A percentile compares a stretch with the other conserved stretches of the same genome.
Evolutionary conservation across 2,113 vertebrate species (phyloP).

Genomic region (Cynocephalus volans): DNA sequence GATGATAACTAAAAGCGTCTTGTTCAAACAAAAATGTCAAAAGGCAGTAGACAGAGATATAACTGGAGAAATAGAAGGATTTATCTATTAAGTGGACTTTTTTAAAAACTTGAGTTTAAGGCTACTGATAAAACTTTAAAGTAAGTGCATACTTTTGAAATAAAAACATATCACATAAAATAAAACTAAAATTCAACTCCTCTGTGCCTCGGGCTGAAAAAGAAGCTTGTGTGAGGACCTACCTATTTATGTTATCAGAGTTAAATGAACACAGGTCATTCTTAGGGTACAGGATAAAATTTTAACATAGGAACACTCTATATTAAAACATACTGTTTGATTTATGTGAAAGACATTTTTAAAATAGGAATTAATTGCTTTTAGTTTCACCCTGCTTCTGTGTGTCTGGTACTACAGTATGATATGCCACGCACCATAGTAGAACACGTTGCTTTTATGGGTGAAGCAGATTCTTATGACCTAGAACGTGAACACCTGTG

Average conservation of each 20-base stretch:
- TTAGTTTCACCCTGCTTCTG: not conserved
- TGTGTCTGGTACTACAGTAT: not conserved
- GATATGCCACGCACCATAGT: accelerated
- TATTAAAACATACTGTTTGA: not conserved
- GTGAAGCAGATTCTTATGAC: not conserved
- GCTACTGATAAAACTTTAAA: conserved; percentile 2
- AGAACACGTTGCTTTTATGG: not conserved
- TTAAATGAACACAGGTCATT: not conserved
- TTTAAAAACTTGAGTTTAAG: not conserved
- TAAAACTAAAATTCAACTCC: not conserved
- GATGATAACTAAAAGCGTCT: not conserved
- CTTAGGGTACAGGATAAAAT: not conserved
- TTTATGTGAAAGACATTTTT: not conserved
- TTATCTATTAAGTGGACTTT: not conserved
- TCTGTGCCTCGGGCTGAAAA: not conserved
- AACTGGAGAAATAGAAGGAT: not conserved
- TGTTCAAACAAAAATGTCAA: not conserved
- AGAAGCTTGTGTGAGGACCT: not conserved
- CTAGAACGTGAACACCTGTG: not conserved
- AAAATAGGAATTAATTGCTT: not conserved
- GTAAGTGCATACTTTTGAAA: not conserved
- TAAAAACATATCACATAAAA: not conserved
- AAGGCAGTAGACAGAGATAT: not conserved
- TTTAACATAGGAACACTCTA: not conserved
- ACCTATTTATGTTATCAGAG: not conserved